phyloP scores from a whole-genome alignment of 2,113 vertebrate genomes.

The Clinocottus analis region DNA sequence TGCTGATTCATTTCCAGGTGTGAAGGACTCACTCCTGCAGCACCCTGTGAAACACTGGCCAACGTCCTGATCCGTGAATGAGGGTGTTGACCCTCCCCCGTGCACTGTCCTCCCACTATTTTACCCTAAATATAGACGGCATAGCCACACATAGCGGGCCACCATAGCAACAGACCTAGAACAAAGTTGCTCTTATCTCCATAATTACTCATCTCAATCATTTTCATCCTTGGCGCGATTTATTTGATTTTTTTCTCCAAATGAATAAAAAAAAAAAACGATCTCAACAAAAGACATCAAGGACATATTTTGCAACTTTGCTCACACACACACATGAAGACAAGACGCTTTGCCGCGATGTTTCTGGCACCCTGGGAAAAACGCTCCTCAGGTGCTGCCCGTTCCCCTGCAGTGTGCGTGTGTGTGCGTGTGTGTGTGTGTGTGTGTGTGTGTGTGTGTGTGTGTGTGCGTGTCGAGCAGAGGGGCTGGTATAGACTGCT shows the following conservation, averaged over 20 bases:
- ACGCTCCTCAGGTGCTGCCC: constrained; percentile 57
- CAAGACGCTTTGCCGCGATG: constrained; percentile 13
- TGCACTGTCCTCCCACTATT: constrained; percentile 71
- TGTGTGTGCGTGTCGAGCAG: constrained; percentile 19
- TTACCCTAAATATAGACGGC: constrained; percentile 71
- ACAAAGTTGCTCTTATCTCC: constrained; percentile 51
- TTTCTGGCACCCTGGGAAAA: not conserved
- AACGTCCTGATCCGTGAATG: constrained; percentile 55
- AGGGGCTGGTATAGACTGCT: constrained; percentile 32
- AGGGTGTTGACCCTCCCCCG: constrained; percentile 66
- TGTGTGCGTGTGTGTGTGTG: constrained; percentile 23
- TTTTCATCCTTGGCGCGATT: constrained; percentile 44
- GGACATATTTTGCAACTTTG: not conserved
- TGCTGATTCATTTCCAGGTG: not conserved
- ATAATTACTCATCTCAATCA: constrained; percentile 69
- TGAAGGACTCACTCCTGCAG: not conserved
- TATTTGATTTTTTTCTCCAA: too few relatives aligned
- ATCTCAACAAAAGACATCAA: not conserved
- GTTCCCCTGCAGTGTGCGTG: constrained; percentile 50
- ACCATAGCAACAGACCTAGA: constrained; percentile 70
- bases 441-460: constrained; percentile 11
- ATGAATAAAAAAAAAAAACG: constrained; percentile 32
- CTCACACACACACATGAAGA: not conserved
- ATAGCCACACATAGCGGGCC: constrained; percentile 60
- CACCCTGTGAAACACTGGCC: constrained; percentile 15